Conservation (phyloP, 2,113 vertebrate genomes). For the Heterotis niloticus region DNA sequence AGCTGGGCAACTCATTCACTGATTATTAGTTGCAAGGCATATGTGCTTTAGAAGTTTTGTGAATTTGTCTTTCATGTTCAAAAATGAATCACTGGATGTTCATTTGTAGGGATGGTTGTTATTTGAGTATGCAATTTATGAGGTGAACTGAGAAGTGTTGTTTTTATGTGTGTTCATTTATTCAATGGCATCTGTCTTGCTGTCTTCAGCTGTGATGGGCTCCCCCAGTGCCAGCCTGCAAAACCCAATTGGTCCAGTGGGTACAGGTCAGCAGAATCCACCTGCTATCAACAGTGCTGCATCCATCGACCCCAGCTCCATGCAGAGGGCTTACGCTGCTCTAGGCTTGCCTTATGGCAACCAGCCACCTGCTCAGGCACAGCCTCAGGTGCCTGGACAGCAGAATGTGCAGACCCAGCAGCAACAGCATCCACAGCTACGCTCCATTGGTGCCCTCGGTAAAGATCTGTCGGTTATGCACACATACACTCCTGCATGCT, state of each 20-base stretch:
- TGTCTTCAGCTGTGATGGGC: conserved; percentile 78
- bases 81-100: no score
- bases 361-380: conserved; percentile 78
- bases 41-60: no score
- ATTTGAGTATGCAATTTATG: no score
- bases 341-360: conserved; percentile 94
- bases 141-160: not conserved
- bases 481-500: not conserved
- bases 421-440: conserved; percentile 85
- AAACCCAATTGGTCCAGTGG: conserved; percentile 78
- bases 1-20: not conserved
- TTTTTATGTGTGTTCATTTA: not conserved
- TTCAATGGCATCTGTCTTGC: no score
- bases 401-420: conserved; percentile 70
- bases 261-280: conserved; percentile 78
- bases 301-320: conserved; percentile 96
- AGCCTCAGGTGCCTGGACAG: conserved; percentile 72
- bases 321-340: conserved; percentile 95
- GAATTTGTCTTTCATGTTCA: no score
- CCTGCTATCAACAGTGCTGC: conserved; percentile 82
- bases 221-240: conserved; percentile 82
- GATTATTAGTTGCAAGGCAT: not conserved
- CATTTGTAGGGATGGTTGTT: no score
- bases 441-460: conserved; percentile 84
- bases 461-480: conserved; percentile 29